Conservation (phyloP, 2,888 invertebrate genomes). For the Dryococelus australis region DNA sequence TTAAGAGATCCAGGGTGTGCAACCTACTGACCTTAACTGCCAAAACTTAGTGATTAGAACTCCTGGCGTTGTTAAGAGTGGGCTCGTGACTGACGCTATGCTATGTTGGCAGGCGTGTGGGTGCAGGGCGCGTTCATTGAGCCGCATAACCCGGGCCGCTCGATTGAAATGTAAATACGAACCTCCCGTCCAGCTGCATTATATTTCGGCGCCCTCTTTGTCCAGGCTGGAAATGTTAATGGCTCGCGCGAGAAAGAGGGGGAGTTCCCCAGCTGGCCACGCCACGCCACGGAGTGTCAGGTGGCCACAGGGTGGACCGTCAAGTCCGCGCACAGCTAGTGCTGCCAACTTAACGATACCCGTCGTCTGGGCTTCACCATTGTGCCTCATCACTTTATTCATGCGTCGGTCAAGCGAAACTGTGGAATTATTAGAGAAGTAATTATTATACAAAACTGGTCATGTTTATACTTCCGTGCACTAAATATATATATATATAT, state of each 20-base stretch:
- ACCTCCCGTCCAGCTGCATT: background rate
- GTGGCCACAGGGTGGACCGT: background rate
- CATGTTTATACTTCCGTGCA: no score
- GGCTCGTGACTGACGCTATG: background rate
- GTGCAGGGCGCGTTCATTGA: background rate
- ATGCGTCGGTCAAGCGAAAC: no score
- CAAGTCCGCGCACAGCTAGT: background rate
- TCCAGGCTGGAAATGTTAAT: background rate
- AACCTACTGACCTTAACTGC: no score
- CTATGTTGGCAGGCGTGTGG: background rate
- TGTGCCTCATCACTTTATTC: no score
- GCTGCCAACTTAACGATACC: background rate
- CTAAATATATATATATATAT: no score
- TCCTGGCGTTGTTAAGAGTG: no score
- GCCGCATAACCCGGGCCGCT: background rate
- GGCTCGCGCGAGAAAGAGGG: background rate
- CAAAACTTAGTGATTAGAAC: no score
- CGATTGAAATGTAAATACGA: slow-evolving; percentile 12
- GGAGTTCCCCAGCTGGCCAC: background rate
- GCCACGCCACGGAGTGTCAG: background rate
- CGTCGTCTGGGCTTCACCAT: no score
- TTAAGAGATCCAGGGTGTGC: no score
- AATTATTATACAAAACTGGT: no score
- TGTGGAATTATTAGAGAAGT: no score
- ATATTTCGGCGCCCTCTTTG: slow-evolving; percentile 16